Evolutionary conservation across 2,888 invertebrate genomes (phyloP).

Genomic region (Oxycera nigricornis): DNA sequence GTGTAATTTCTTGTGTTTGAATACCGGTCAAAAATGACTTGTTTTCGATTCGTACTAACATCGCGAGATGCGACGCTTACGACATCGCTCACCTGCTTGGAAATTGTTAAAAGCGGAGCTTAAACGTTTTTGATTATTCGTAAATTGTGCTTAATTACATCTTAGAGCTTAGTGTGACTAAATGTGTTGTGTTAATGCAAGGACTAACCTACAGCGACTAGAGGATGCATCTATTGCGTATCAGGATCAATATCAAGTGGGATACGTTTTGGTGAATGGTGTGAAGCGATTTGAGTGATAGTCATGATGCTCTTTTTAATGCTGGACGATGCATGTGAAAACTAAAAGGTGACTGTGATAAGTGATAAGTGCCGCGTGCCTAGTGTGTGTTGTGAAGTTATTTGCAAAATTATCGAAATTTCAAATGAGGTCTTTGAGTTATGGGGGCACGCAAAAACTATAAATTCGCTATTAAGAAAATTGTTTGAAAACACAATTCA

Average conservation of each 20-base stretch:
- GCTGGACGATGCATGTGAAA: background rate
- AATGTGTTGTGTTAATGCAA: background rate
- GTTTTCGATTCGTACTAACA: conserved; percentile 21
- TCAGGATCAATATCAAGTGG: background rate
- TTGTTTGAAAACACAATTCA: conserved; percentile 8
- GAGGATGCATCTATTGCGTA: conserved; percentile 11
- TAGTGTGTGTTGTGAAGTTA: conserved; percentile 7
- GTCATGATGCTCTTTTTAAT: background rate
- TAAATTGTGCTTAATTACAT: background rate
- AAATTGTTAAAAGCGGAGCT: conserved; percentile 36
- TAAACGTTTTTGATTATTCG: background rate
- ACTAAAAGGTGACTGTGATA: background rate
- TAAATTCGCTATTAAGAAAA: conserved; percentile 29
- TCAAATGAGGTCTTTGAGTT: conserved; percentile 38
- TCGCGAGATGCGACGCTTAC: conserved; percentile 34
- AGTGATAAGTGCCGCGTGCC: conserved; percentile 22
- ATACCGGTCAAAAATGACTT: conserved; percentile 27
- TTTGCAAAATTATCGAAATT: conserved; percentile 41
- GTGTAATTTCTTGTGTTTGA: conserved; percentile 32
- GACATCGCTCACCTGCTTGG: conserved; percentile 40
- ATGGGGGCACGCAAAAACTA: conserved; percentile 37
- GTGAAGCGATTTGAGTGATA: background rate
- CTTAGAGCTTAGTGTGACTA: background rate
- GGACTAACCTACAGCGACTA: background rate
- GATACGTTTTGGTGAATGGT: conserved; percentile 10